phyloP scores from a whole-genome alignment of 2,888 invertebrate genomes.

The Cosmia trapezina region DNA sequence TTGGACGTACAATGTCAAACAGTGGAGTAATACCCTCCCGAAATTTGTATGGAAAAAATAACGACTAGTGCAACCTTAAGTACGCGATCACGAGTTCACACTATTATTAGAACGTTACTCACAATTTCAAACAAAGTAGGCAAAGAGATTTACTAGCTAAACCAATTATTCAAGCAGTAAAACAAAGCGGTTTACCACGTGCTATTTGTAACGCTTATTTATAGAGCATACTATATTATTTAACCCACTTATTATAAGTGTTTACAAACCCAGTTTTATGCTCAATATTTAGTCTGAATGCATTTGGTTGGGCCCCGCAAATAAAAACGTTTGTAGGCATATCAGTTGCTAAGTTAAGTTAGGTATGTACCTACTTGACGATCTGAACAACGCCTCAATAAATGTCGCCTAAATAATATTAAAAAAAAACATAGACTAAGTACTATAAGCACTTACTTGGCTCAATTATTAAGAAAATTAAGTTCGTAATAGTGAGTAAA shows the following conservation, averaged over 20 bases:
- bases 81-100: background rate
- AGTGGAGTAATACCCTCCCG: too few relatives aligned
- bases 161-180: slow-evolving; percentile 27
- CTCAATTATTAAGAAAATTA: too few relatives aligned
- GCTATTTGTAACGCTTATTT: slow-evolving; percentile 37
- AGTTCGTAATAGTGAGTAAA: background rate
- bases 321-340: background rate
- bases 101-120: background rate
- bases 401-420: too few relatives aligned
- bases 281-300: background rate
- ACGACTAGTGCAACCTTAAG: background rate
- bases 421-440: too few relatives aligned
- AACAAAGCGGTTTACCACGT: slow-evolving; percentile 18
- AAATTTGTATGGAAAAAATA: too few relatives aligned
- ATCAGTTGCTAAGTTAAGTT: background rate
- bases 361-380: too few relatives aligned
- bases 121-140: slow-evolving; percentile 19
- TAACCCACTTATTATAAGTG: slow-evolving; percentile 25
- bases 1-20: too few relatives aligned
- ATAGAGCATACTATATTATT: slow-evolving; percentile 27
- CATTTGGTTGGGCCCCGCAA: background rate
- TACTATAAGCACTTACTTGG: too few relatives aligned
- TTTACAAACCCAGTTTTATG: background rate
- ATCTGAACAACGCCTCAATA: too few relatives aligned
- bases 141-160: slow-evolving; percentile 33